Evolutionary conservation across 2,888 invertebrate genomes (phyloP).

Genomic region (Noctua fimbriata): DNA sequence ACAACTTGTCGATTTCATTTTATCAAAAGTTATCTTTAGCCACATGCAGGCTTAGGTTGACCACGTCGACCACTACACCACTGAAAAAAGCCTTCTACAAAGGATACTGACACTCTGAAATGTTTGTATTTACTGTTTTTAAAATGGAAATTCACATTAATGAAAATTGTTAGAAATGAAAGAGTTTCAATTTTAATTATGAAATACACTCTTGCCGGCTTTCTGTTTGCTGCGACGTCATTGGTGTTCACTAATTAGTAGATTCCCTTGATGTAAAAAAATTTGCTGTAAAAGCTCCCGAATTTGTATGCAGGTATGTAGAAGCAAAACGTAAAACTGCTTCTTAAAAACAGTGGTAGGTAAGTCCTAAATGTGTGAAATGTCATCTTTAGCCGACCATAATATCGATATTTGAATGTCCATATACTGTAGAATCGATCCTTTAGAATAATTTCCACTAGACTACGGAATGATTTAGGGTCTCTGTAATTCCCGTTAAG

Average conservation of each 20-base stretch:
- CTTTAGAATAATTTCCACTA: conserved; percentile 35
- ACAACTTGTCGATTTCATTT: background rate
- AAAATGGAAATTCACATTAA: no score
- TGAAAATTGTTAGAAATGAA: background rate
- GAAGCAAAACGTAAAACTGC: no score
- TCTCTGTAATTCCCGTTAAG: background rate
- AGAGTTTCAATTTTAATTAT: background rate
- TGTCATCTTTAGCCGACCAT: background rate
- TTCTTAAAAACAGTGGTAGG: no score
- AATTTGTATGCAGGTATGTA: no score
- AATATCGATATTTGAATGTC: conserved; percentile 10
- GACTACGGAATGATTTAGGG: background rate
- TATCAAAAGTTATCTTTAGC: background rate
- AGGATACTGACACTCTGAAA: background rate
- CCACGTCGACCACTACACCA: background rate
- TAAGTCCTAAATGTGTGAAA: background rate
- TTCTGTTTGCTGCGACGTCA: background rate
- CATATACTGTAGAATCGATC: conserved; percentile 6
- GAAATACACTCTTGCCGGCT: background rate
- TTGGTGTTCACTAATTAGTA: background rate
- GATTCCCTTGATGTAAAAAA: no score
- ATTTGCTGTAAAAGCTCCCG: background rate
- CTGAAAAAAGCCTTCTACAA: background rate
- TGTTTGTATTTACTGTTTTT: background rate
- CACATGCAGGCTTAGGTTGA: background rate